Base-by-base conservation (phyloP, 2,113 vertebrate genomes). In the Melanerpes formicivorus region DNA sequence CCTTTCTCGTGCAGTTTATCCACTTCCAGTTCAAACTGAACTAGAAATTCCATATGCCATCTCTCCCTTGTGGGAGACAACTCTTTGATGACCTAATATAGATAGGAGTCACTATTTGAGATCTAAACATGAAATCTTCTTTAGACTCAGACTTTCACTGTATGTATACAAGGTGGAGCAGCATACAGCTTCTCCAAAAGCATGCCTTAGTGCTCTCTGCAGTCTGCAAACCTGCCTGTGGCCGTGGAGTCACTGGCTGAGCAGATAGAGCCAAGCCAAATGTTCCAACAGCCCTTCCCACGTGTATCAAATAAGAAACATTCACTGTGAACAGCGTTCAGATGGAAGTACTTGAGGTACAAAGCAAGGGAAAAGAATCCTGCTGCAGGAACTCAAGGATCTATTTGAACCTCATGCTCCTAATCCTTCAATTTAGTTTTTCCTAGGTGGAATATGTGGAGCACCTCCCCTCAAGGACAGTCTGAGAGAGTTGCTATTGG, bases 21-120 rank as follows among this genome's bases (percentile, higher is more conserved):
- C 42, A 46, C 40, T 40, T 91, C 62, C n/a, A 17, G 34, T 34
- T 92, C 83, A 88, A 84, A 87, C n/a, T 27, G 23, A 81, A 84
- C 84, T 70, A 55, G 72, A 54, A 87, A 22, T 74, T 87, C 90
- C 60, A 27, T 2, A 9, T 37, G 71, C 56, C 56, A 23, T 87
- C 77, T 92, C 78, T 83, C 30, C 60, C 54, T 52, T 10, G 3
- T 60, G 62, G 60, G 86, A 90, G 76, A 48, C 65, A 90, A 67
- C 37, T 81, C 76, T 66, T 44, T 71, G 55, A 87, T 62, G 48
- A 81, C 26, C 42, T 85, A 77, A 84, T 63, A 87, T 2, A 72
- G 55, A 23, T 65, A 87, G 30, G 27, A 89, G 54, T 60, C 69
- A 71, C 48, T 48, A 96, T 72, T 67, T 78, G 69, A 94, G 79